A percentile compares a stretch with the other conserved stretches of the same genome.
Conservation (phyloP, 35 echinoderm and acorn worm species). For the Amphiura filiformis region DNA sequence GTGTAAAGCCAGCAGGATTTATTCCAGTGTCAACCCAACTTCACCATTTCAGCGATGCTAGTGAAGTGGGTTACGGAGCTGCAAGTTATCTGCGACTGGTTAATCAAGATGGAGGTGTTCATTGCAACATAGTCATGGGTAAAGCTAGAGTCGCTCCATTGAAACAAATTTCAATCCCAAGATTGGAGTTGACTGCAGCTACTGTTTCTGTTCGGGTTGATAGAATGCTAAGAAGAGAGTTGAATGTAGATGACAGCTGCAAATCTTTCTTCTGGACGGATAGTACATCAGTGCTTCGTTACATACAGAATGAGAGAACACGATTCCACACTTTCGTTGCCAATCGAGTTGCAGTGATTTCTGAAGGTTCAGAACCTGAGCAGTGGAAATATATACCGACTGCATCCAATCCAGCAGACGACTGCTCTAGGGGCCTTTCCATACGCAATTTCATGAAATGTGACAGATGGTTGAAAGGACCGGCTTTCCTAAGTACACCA, state of each 20-base stretch:
- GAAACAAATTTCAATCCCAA: neutral
- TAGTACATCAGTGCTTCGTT: conserved; percentile 16
- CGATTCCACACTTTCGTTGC: conserved; percentile 50
- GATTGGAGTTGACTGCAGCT: neutral
- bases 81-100: conserved; percentile 16
- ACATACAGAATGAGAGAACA: conserved; percentile 18
- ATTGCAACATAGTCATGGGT: conserved; percentile 48
- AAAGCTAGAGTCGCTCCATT: conserved; percentile 4
- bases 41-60: conserved; percentile 50
- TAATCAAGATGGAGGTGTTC: neutral
- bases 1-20: conserved; percentile 19
- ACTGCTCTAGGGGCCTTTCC: conserved; percentile 36
- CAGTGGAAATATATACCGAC: conserved; percentile 62
- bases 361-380: conserved; percentile 22
- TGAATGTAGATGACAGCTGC: neutral
- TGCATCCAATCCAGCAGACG: conserved; percentile 55
- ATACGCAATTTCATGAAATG: conserved; percentile 17
- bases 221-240: neutral
- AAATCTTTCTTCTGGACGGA: conserved; percentile 43
- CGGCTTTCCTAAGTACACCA: conserved; percentile 13
- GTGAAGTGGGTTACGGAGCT: conserved; percentile 37
- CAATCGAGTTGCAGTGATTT: conserved; percentile 23
- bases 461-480: conserved; percentile 34
- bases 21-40: neutral
- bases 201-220: neutral